Percentiles rank a stretch among this genome's conserved stretches.
phyloP scores from a whole-genome alignment of 2,888 invertebrate species.

The Caenorhabditis becei region DNA sequence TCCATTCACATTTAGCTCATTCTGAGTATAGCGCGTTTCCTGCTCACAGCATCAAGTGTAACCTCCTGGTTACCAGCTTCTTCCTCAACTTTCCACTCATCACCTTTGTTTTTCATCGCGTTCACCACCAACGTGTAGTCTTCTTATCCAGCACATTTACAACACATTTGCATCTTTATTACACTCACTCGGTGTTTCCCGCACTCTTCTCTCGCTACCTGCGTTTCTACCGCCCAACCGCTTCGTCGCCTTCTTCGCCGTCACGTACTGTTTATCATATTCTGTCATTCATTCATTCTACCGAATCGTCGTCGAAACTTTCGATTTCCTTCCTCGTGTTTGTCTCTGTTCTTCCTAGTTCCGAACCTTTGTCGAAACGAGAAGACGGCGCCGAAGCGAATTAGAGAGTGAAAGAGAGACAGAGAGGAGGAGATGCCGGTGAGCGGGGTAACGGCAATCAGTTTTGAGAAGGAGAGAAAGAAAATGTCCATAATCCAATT shows the following conservation, averaged over 20 bases:
- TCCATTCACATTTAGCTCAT: too few relatives aligned
- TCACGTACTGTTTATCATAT: constrained; percentile 49
- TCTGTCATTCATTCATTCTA: constrained; percentile 22
- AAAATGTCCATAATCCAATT: constrained; percentile 31
- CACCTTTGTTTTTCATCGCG: not conserved
- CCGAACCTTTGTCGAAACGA: constrained; percentile 4
- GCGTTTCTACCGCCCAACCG: constrained; percentile 13
- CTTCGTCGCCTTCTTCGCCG: constrained; percentile 19
- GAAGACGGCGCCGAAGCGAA: not conserved
- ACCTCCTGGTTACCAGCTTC: not conserved
- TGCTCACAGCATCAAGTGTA: too few relatives aligned
- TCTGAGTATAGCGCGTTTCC: too few relatives aligned
- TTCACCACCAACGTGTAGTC: not conserved
- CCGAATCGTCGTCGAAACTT: constrained; percentile 15
- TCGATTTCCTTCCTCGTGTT: constrained; percentile 13
- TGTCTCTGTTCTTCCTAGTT: constrained; percentile 25
- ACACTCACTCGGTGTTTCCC: constrained; percentile 20
- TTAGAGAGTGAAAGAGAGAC: constrained; percentile 5
- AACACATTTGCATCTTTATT: constrained; percentile 43
- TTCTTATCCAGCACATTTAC: constrained; percentile 7
- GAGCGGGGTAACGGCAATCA: constrained; percentile 20
- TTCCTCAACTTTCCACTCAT: not conserved
- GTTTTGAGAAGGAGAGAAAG: constrained; percentile 6
- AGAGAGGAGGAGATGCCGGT: constrained; percentile 4
- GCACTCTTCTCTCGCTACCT: constrained; percentile 31